phyloP scores from a whole-genome alignment of 2,113 vertebrate species.

The Ondatra zibethicus region DNA sequence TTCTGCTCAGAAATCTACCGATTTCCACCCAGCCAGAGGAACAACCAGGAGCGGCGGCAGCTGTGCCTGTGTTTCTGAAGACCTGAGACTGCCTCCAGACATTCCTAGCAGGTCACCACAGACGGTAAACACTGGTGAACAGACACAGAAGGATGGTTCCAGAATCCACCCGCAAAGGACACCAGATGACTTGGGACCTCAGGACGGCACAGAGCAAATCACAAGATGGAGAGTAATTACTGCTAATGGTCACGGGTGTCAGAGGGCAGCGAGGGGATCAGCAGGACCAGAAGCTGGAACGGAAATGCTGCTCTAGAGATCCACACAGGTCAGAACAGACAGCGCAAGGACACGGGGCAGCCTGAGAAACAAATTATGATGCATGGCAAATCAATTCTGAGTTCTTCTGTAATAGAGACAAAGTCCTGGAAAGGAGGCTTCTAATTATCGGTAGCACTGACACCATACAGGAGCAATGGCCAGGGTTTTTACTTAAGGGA shows the following conservation, averaged over 20 bases:
- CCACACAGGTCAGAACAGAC: neutral
- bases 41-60: conserved; percentile 53
- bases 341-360: conserved; percentile 53
- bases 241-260: conserved; percentile 65
- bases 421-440: conserved; percentile 15
- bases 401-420: conserved; percentile 39
- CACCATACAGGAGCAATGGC: neutral
- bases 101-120: conserved; percentile 70
- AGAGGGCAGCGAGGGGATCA: conserved; percentile 57
- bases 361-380: neutral
- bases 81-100: conserved; percentile 77
- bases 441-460: neutral
- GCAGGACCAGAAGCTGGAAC: conserved; percentile 52
- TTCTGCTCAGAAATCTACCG: conserved; percentile 79
- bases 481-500: conserved; percentile 13
- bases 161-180: conserved; percentile 63
- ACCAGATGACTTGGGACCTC: conserved; percentile 72
- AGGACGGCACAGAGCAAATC: conserved; percentile 73
- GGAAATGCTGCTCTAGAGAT: neutral
- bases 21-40: conserved; percentile 74
- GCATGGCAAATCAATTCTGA: conserved; percentile 46
- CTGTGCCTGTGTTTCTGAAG: conserved; percentile 76
- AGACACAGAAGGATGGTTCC: conserved; percentile 38
- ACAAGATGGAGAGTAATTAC: conserved; percentile 69
- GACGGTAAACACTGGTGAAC: conserved; percentile 67